A percentile compares a stretch with the other conserved stretches of the same genome.
phyloP scores from a whole-genome alignment of 2,797 vertebrate genomes.

The Lepus townsendii region DNA sequence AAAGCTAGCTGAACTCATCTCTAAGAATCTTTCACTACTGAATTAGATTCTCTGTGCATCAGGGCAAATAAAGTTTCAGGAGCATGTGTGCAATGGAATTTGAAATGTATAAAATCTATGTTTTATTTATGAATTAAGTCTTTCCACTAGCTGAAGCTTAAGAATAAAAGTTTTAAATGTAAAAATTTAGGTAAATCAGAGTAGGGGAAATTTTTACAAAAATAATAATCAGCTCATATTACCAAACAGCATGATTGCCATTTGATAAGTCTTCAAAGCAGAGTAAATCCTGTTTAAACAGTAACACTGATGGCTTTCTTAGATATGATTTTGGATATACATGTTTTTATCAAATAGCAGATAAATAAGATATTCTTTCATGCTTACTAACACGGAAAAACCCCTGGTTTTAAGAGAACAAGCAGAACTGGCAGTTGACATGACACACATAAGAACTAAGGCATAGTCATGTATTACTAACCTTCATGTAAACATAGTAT shows the following conservation, averaged over 20 bases:
- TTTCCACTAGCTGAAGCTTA: background rate
- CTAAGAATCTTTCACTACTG: background rate
- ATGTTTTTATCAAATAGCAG: constrained; percentile 19
- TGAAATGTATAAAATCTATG: constrained; percentile 31
- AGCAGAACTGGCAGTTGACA: background rate
- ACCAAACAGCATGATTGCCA: background rate
- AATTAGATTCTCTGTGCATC: background rate
- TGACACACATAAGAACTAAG: background rate
- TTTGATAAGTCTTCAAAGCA: background rate
- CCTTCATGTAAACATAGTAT: background rate
- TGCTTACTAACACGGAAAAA: background rate
- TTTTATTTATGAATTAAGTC: background rate
- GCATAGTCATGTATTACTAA: background rate
- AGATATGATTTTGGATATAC: background rate
- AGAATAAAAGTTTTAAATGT: background rate
- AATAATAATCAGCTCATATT: background rate
- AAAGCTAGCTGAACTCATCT: constrained; percentile 9
- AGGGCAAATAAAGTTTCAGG: background rate
- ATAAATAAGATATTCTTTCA: background rate
- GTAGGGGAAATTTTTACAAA: background rate
- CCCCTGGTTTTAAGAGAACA: background rate
- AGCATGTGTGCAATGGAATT: background rate
- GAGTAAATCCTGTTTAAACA: background rate
- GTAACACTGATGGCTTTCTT: background rate
- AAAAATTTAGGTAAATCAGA: background rate